Conservation (phyloP, 2,113 vertebrate genomes). For the Lophotis ruficrista region DNA sequence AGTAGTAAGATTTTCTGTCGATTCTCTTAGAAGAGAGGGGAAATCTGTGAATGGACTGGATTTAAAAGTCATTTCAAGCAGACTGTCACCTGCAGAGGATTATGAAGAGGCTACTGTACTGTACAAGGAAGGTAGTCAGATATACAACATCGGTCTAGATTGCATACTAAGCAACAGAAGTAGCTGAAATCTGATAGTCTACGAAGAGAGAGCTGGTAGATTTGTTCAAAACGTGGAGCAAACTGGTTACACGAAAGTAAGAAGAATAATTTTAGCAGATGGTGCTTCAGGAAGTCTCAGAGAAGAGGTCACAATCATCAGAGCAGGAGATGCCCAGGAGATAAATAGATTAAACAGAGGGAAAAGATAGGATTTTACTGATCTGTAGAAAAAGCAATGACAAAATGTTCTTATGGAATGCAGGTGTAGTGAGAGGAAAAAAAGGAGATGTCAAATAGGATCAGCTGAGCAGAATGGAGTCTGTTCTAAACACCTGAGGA, state of each 20-base stretch:
- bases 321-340: neutral
- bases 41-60: neutral
- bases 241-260: neutral
- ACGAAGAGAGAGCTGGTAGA: neutral
- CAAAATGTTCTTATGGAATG: neutral
- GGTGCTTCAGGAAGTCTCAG: neutral
- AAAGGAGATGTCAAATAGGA: neutral
- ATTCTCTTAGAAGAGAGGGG: neutral
- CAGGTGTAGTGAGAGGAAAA: neutral
- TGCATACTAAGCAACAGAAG: neutral
- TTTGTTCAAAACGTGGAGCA: neutral
- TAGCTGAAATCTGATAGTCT: neutral
- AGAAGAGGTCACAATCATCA: neutral
- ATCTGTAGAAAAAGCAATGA: neutral
- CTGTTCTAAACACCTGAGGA: neutral
- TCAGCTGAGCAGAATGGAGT: neutral
- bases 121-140: neutral
- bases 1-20: neutral
- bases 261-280: conserved; percentile 1
- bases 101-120: neutral
- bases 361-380: neutral
- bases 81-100: neutral
- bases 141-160: neutral
- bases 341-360: neutral
- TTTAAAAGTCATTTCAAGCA: neutral